These are phyloP conservation scores for Spermophilus dauricus DNA, from an alignment of 2,113 vertebrate species.

Conservation along the genomic window DNA sequence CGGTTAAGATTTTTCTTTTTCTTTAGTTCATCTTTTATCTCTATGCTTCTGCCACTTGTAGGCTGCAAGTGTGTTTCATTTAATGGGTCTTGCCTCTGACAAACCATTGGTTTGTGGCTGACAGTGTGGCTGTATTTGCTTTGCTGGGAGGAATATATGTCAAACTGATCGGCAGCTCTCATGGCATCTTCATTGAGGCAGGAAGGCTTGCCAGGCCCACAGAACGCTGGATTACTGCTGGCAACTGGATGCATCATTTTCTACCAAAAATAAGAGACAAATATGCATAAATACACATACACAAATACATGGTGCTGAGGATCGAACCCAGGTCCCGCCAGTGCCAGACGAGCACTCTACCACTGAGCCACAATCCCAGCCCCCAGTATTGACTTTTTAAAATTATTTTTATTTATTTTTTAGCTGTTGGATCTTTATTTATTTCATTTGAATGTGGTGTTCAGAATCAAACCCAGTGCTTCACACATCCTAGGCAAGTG, in stretches of 20 bases:
- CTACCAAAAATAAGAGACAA: conserved; percentile 88
- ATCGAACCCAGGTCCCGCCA: too few species aligned
- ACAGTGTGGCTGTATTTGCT: conserved; percentile 93
- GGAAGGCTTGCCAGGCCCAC: conserved; percentile 94
- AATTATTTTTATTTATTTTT: too few species aligned
- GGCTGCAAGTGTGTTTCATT: conserved; percentile 90
- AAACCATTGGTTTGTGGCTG: conserved; percentile 94
- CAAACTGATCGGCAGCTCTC: conserved; percentile 94
- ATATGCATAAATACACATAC: conserved; percentile 69
- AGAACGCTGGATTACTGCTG: conserved; percentile 94
- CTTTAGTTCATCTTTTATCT: conserved; percentile 94
- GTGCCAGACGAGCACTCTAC: too few species aligned
- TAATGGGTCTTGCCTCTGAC: conserved; percentile 93
- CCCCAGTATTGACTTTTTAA: too few species aligned
- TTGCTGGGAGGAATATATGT: conserved; percentile 94
- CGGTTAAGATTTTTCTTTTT: conserved; percentile 96
- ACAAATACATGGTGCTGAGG: neutral
- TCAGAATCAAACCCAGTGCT: too few species aligned
- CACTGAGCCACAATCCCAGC: too few species aligned
- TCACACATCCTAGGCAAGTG: too few species aligned
- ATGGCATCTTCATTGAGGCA: conserved; percentile 95
- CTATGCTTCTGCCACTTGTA: conserved; percentile 89
- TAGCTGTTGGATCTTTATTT: too few species aligned
- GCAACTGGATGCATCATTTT: conserved; percentile 99
- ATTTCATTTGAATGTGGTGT: too few species aligned